Evolutionary conservation across 1,140 invertebrate genomes (phyloP), one percentile per base, ranked within the genome.

Genomic region (Nylanderia fulva): DNA sequence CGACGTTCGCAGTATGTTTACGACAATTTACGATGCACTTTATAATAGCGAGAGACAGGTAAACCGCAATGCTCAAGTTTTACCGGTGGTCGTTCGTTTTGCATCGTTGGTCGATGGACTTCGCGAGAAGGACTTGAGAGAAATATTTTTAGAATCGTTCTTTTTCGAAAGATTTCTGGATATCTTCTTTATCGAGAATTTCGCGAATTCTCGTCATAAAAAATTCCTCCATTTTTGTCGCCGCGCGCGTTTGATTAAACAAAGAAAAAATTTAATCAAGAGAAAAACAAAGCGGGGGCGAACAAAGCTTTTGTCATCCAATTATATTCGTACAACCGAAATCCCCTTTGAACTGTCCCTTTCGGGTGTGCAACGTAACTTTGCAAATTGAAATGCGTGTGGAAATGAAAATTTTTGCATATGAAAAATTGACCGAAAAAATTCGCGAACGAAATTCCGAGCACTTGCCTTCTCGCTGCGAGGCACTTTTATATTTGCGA

Each of bases 1-100:
- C 45, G 42, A 7, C 24, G 48, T 56, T 24, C 36, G 77, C 54
- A 33, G 27, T 72, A 82, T 33, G 42, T 82, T 82, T 33, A 61
- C 66, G 36, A 60, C 66, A 58, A 82, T 82, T 82, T 82, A 82
- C 77, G 77, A 82, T 82, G 52, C 52, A 33, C 66, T 82, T 60
- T 80, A 8, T 24, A 80, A 58, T 24, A 29, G 13, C 66, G 52
- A 45, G 7, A 18, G 77, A 72, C 52, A 60, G 66, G 54, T 42
- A 71, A 42, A 60, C 77, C 77, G 36, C 77, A 82, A 60, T 82
- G 24, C 24, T 39, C 24, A 60, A 42, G 77, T 82, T 82, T 82
- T 68, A 66, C 33, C 29, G 42, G 66, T 54, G 52, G 52, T 36
- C 52, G 52, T 68, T 36, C 52, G 52, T 68, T 54, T 79, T 45